These are phyloP conservation scores for rabbit (Oryctolagus cuniculus) DNA, from an alignment of 2,113 vertebrate genomes.

Conservation along the genomic window mOryCun1.1 NC_091438.1:114975501-114976000, in stretches of 20 bases:
- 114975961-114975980: conserved; percentile 14
- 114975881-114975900: not conserved
- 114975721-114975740: not conserved
- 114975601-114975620: not conserved
- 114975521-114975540: not conserved
- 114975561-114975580: not conserved
- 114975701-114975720: not conserved
- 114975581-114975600: not conserved
- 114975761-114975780: not conserved
- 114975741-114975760: not conserved
- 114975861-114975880: not conserved
- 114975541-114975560: not conserved
- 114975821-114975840: not conserved
- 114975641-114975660: not conserved
- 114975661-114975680: not conserved
- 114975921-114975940: not conserved
- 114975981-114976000: not conserved
- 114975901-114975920: not conserved
- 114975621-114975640: not conserved
- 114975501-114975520: not conserved
- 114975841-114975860: not conserved
- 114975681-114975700: not conserved
- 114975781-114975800: not conserved
- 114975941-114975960: not conserved
- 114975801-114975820: not conserved